A percentile compares a stretch with the other conserved stretches of the same genome.
Evolutionary conservation across 2,888 invertebrate species (phyloP).

Genomic region (Ptilodon capucinus): DNA sequence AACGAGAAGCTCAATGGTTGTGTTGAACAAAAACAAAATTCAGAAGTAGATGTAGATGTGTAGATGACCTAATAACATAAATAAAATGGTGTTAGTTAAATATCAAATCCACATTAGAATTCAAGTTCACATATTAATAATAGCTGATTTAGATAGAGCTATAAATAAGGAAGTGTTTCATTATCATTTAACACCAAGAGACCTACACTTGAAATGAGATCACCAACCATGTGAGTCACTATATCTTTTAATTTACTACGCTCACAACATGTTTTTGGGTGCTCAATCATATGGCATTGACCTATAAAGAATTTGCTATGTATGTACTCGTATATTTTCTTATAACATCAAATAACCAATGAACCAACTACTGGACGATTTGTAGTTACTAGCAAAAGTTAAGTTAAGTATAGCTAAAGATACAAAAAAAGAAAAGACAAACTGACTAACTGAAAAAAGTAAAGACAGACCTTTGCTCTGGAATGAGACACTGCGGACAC

Average conservation of each 20-base stretch:
- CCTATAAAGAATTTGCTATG: constrained; percentile 43
- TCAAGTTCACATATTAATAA: not conserved
- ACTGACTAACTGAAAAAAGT: no score
- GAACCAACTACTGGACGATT: no score
- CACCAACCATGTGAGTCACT: constrained; percentile 57
- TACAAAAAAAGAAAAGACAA: no score
- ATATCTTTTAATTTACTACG: constrained; percentile 52
- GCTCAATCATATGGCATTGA: constrained; percentile 60
- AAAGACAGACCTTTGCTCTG: no score
- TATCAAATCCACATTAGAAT: not conserved
- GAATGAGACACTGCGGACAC: no score
- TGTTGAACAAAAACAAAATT: not conserved
- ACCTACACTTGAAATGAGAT: constrained; percentile 48
- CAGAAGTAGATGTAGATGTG: not conserved
- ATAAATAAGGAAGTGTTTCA: constrained; percentile 39
- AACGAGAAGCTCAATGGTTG: not conserved
- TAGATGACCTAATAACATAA: not conserved
- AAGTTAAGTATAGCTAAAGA: no score
- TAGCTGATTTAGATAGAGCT: not conserved
- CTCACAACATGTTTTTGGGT: constrained; percentile 46
- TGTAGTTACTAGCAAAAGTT: no score
- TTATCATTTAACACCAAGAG: constrained; percentile 25
- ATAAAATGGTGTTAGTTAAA: not conserved
- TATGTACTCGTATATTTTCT: no score
- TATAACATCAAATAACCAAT: no score